phyloP scores from a whole-genome alignment of 2,888 invertebrate genomes.

The Lomographa bimaculata region DNA sequence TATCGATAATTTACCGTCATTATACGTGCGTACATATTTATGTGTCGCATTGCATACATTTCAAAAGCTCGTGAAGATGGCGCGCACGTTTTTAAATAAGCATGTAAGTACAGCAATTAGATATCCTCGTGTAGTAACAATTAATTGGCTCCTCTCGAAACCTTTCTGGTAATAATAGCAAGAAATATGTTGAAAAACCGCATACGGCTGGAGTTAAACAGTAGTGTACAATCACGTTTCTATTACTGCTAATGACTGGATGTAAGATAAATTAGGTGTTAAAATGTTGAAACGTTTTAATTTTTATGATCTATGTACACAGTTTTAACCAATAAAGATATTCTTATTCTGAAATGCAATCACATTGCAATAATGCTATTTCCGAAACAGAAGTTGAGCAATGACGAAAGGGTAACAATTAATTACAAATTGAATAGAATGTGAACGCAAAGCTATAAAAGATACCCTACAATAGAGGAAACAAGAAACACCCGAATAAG shows the following conservation, averaged over 20 bases:
- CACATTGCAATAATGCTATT: constrained; percentile 1
- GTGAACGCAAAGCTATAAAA: too few species aligned
- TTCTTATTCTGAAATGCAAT: too few species aligned
- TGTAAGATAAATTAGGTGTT: constrained; percentile 13
- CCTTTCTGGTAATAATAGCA: constrained; percentile 30
- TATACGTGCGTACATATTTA: constrained; percentile 52
- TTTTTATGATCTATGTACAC: too few species aligned
- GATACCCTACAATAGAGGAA: too few species aligned
- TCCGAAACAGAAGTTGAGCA: not conserved
- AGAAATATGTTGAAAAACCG: constrained; percentile 29
- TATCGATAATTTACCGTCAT: constrained; percentile 65
- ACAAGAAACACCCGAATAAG: too few species aligned
- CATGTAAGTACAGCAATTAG: constrained; percentile 36
- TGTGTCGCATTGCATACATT: constrained; percentile 48
- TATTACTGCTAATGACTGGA: constrained; percentile 33
- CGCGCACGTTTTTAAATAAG: constrained; percentile 36
- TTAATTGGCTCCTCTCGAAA: constrained; percentile 35
- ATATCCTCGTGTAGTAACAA: constrained; percentile 39
- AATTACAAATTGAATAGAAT: too few species aligned
- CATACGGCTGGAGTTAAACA: constrained; percentile 12
- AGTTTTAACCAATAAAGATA: too few species aligned
- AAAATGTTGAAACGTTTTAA: too few species aligned
- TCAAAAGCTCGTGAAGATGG: constrained; percentile 37
- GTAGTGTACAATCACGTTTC: constrained; percentile 28
- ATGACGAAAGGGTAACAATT: too few species aligned